Conservation (phyloP, 2,888 invertebrate genomes). For the Nephrotoma appendiculata region DNA sequence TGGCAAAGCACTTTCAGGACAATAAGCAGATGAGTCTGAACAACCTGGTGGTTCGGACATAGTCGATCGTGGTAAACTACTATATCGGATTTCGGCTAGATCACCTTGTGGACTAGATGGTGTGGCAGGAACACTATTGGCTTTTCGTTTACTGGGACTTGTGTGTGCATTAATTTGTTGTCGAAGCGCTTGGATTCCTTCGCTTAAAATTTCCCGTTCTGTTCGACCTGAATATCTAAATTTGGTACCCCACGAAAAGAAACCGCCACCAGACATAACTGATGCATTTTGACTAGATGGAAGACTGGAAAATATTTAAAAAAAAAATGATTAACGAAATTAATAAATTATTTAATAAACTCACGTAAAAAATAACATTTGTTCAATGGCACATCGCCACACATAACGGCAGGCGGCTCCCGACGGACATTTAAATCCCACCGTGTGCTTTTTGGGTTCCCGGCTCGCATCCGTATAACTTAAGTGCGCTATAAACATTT, state of each 20-base stretch:
- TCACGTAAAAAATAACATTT: constrained; percentile 97
- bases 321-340: background rate
- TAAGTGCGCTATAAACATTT: constrained; percentile 93
- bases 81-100: constrained; percentile 48
- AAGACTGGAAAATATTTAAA: constrained; percentile 39
- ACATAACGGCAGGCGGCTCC: constrained; percentile 87
- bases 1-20: constrained; percentile 41
- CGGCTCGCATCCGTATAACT: constrained; percentile 75
- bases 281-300: constrained; percentile 78
- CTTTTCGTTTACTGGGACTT: constrained; percentile 50
- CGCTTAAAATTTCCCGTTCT: constrained; percentile 78
- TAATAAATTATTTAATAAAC: constrained; percentile 22
- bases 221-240: constrained; percentile 88
- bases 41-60: constrained; percentile 55
- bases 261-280: constrained; percentile 76
- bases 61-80: constrained; percentile 71
- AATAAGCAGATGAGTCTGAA: constrained; percentile 37
- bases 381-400: constrained; percentile 95
- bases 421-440: constrained; percentile 90
- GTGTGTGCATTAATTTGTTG: constrained; percentile 45
- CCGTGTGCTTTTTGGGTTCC: constrained; percentile 66
- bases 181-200: constrained; percentile 51
- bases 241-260: constrained; percentile 89
- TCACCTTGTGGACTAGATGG: constrained; percentile 59
- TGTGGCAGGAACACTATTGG: constrained; percentile 75